These are phyloP conservation scores for Istiophorus platypterus DNA, from an alignment of 2,113 vertebrate species.

Conservation along the genomic window DNA sequence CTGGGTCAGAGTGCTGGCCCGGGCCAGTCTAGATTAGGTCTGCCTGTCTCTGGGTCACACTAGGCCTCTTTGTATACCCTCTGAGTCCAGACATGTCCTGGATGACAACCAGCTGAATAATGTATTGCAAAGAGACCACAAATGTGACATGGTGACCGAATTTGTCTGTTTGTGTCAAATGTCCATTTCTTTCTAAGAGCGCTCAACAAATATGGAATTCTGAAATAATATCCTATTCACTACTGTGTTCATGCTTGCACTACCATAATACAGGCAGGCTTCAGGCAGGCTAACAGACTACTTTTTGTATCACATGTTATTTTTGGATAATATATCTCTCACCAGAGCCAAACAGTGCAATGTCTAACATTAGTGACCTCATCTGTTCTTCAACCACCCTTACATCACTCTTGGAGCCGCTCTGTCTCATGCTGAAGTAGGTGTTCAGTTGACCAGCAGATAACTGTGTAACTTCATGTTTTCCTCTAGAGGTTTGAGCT, in stretches of 20 bases:
- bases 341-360: conserved; percentile 31
- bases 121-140: conserved; percentile 26
- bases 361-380: conserved; percentile 60
- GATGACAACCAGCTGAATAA: conserved; percentile 46
- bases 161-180: conserved; percentile 63
- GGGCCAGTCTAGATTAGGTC: conserved; percentile 55
- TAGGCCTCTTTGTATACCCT: conserved; percentile 68
- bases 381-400: conserved; percentile 47
- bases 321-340: conserved; percentile 48
- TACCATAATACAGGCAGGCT: too few relatives aligned
- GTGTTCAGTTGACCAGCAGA: conserved; percentile 53
- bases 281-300: too few relatives aligned
- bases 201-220: conserved; percentile 36
- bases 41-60: conserved; percentile 57
- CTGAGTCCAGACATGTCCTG: conserved; percentile 33
- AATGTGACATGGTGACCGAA: conserved; percentile 45
- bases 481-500: conserved; percentile 38
- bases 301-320: conserved; percentile 48
- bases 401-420: conserved; percentile 49
- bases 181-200: conserved; percentile 34
- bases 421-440: conserved; percentile 56
- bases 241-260: conserved; percentile 39
- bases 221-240: conserved; percentile 37
- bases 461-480: conserved; percentile 46
- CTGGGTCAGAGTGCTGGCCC: conserved; percentile 65